Evolutionary conservation across 2,888 invertebrate species (phyloP).

Genomic region (Cheilosia urbana): DNA sequence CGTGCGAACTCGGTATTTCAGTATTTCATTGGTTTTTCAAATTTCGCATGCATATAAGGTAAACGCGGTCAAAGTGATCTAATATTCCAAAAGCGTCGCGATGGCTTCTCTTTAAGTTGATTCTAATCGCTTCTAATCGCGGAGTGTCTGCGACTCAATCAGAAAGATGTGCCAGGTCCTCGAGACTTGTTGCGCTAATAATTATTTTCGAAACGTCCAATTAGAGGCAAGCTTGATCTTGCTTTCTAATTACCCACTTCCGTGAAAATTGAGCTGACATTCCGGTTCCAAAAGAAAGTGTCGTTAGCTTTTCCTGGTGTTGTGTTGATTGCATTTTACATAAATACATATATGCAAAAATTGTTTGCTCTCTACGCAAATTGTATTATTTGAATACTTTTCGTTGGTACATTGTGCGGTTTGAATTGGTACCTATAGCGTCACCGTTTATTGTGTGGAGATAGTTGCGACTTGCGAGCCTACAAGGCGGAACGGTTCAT

Average conservation of each 20-base stretch:
- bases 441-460: constrained; percentile 44
- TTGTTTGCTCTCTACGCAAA: constrained; percentile 57
- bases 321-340: constrained; percentile 50
- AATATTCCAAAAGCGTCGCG: constrained; percentile 12
- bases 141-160: neutral
- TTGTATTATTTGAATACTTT: constrained; percentile 38
- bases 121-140: constrained; percentile 14
- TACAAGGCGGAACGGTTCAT: constrained; percentile 52
- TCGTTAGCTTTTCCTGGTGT: constrained; percentile 56
- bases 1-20: constrained; percentile 49
- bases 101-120: neutral
- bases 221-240: neutral
- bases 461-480: constrained; percentile 26
- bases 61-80: constrained; percentile 34
- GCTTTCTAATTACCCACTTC: neutral
- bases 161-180: neutral
- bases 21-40: constrained; percentile 26
- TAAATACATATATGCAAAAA: too few species aligned
- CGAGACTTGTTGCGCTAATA: neutral
- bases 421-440: constrained; percentile 39
- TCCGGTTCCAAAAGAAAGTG: constrained; percentile 69
- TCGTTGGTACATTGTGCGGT: constrained; percentile 20
- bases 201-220: neutral
- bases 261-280: constrained; percentile 29
- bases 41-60: constrained; percentile 16